Evolutionary conservation across 2,797 vertebrate genomes (phyloP), one percentile per base, ranked within the genome.

Genomic region (Alfaro cultratus): DNA sequence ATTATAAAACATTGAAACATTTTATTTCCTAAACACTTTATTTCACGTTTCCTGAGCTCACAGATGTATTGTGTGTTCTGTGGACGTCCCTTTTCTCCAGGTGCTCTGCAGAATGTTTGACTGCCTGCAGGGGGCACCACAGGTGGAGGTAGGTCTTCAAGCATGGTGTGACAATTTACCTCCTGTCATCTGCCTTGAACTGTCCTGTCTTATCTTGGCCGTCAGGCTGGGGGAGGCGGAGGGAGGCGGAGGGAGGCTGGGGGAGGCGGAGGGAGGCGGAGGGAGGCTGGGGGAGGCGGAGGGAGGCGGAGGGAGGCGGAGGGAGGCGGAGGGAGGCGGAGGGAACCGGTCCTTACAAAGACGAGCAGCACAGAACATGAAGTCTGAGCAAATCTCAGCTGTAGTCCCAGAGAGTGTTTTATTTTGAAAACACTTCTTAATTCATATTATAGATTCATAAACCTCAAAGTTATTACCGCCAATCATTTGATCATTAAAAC

Each of bases 31-130:
- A 75, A 29, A 75, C 13, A 46, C 45, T 13, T 46, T 46, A 13
- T 46, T 46, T 46, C 45, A 46, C 45, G 3, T 46, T 46, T 46
- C 49, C 45, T 73, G 0, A 55, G 67, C 75, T 89, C 70, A 82
- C 23, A 1, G 4, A 0, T 71, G 18, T 80, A 57, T 76, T 79
- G 80, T 86, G 21, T 85, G 18, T 82, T 73, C 45, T 82, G 57
- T 83, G 80, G 77, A 86, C 84, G 86, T 60, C 73, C 78, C 78
- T 83, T 62, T 87, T 77, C 84, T 93, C 74, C 90, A 96, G 95
- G 93, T 95, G 81, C 90, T 95, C 89, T 95, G 94, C 93, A 94
- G 91, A 85, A 90, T 95, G 85, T 95, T 95, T 89, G 86, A 87
- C 90, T 95, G 94, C 91, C 93, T 95, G 78, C 92, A 95, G 91